Percentiles rank a stretch among this genome's conserved stretches.
Evolutionary conservation across 2,113 vertebrate species (phyloP).

Genomic region (Orycteropus afer): DNA sequence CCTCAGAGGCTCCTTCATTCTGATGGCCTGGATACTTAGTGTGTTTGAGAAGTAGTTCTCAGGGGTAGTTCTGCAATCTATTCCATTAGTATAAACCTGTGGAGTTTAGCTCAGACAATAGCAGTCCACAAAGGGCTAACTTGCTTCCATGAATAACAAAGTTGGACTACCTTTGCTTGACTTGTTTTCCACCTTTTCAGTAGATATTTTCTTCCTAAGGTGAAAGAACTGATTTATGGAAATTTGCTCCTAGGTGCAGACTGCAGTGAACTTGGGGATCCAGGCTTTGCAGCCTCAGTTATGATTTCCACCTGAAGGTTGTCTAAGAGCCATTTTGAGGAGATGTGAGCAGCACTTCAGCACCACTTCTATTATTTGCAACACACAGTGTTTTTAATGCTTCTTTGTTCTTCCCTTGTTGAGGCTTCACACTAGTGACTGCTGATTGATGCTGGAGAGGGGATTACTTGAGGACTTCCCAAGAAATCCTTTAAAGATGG

Average conservation of each 20-base stretch:
- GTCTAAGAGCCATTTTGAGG: conserved; percentile 8
- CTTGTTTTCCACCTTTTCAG: conserved; percentile 38
- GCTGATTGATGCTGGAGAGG: conserved; percentile 38
- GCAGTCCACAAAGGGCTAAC: neutral
- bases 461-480: neutral
- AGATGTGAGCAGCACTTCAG: neutral
- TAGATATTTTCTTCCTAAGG: conserved; percentile 53
- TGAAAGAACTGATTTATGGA: conserved; percentile 19
- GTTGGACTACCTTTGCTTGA: conserved; percentile 7
- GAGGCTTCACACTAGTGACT: conserved; percentile 47
- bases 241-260: neutral
- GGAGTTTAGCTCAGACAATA: conserved; percentile 32
- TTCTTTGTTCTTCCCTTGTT: conserved; percentile 57
- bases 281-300: neutral
- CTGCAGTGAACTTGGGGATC: neutral
- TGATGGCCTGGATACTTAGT: conserved; percentile 29
- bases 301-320: conserved; percentile 11
- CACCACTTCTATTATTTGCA: conserved; percentile 43
- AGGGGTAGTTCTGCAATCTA: neutral
- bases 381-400: conserved; percentile 39
- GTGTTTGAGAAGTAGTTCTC: conserved; percentile 44
- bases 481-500: conserved; percentile 39
- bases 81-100: conserved; percentile 47
- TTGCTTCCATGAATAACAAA: conserved; percentile 30
- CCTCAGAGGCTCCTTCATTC: conserved; percentile 44